Evolutionary conservation across 2,797 vertebrate genomes (phyloP).

Genomic region (Acanthurus tractus): DNA sequence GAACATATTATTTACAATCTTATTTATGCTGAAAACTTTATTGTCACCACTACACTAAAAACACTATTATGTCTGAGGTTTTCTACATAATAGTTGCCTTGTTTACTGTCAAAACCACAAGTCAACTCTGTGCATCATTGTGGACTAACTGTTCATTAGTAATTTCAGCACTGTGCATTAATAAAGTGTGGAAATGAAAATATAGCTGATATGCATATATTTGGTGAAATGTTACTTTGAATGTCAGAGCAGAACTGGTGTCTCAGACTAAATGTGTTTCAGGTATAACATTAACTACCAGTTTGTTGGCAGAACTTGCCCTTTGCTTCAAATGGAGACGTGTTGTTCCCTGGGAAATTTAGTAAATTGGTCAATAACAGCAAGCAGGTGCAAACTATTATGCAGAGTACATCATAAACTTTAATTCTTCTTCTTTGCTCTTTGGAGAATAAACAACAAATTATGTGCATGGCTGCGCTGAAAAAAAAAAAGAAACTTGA

Average conservation of each 20-base stretch:
- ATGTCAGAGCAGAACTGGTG: background rate
- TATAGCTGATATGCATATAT: too few species aligned
- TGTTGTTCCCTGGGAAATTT: background rate
- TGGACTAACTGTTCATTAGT: too few species aligned
- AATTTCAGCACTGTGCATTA: too few species aligned
- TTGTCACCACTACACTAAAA: too few species aligned
- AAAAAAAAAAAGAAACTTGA: slow-evolving; percentile 1
- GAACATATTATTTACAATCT: too few species aligned
- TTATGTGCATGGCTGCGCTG: background rate
- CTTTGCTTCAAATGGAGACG: background rate
- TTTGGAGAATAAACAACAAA: slow-evolving; percentile 24
- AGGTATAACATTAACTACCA: background rate
- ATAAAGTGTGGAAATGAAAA: too few species aligned
- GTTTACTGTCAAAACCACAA: too few species aligned
- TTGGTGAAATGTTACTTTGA: background rate
- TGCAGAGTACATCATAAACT: background rate
- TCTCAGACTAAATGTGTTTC: background rate
- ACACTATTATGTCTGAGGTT: too few species aligned
- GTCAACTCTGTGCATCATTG: too few species aligned
- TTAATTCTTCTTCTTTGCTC: slow-evolving; percentile 14
- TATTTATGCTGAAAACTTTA: too few species aligned
- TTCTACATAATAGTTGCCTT: too few species aligned
- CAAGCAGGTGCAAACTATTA: slow-evolving; percentile 15
- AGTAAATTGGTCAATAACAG: slow-evolving; percentile 3
- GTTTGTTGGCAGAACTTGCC: background rate